Conservation (phyloP, 2,888 invertebrate genomes). For the Lymantria dispar region DNA sequence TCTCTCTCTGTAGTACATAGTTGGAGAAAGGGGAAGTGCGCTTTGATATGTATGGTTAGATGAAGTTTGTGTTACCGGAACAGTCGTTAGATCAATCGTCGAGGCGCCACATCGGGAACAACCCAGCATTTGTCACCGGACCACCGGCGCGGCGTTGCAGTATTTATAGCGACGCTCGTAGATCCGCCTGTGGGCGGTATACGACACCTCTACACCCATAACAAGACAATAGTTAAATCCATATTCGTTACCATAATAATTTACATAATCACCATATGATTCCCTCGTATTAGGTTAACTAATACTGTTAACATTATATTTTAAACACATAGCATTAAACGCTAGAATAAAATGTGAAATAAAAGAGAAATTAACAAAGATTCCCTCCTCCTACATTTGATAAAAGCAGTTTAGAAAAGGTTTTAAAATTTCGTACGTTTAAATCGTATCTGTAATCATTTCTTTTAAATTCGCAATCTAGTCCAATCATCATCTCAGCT, state of each 20-base stretch:
- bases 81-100: constrained; percentile 74
- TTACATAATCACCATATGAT: constrained; percentile 46
- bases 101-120: constrained; percentile 67
- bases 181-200: constrained; percentile 64
- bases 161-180: constrained; percentile 78
- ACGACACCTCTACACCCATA: constrained; percentile 41
- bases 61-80: constrained; percentile 51
- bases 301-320: constrained; percentile 30
- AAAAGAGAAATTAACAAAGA: too few species aligned
- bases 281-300: constrained; percentile 40
- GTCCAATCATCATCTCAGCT: too few species aligned
- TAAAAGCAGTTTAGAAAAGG: too few species aligned
- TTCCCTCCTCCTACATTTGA: too few species aligned
- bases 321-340: too few species aligned
- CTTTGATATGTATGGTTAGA: constrained; percentile 33
- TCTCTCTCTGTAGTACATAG: constrained; percentile 22
- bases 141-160: constrained; percentile 68
- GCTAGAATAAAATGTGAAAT: too few species aligned
- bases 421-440: too few species aligned
- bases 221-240: constrained; percentile 45
- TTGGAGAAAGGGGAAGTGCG: constrained; percentile 37
- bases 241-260: constrained; percentile 18
- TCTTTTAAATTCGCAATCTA: too few species aligned
- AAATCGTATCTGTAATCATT: too few species aligned
- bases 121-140: constrained; percentile 78